A percentile compares a stretch with the other conserved stretches of the same genome.
Conservation (phyloP, 2,797 vertebrate genomes). For the Periophthalmus magnuspinnatus region DNA sequence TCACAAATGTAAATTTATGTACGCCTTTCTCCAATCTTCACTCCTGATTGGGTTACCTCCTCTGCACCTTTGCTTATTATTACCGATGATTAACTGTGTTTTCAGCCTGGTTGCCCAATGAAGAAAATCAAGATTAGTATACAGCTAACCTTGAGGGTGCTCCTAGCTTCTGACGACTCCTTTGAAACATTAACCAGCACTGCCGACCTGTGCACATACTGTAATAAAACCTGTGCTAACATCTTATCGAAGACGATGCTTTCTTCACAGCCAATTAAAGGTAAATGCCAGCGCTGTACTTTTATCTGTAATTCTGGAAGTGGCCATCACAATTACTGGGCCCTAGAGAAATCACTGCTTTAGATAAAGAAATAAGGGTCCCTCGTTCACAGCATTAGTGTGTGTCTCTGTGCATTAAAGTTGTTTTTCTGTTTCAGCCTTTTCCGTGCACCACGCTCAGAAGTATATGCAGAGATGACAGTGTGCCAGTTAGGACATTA, state of each 20-base stretch:
- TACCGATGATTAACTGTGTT: conserved; percentile 65
- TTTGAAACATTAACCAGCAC: conserved; percentile 48
- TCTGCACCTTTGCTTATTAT: conserved; percentile 59
- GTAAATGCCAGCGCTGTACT: conserved; percentile 32
- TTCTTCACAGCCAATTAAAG: conserved; percentile 50
- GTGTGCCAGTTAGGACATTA: conserved; percentile 43
- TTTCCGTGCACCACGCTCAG: conserved; percentile 22
- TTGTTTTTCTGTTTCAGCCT: conserved; percentile 21
- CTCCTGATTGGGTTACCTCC: conserved; percentile 59
- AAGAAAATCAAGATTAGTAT: conserved; percentile 31
- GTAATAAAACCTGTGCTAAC: conserved; percentile 37
- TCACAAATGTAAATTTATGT: conserved; percentile 65
- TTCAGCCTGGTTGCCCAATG: conserved; percentile 46
- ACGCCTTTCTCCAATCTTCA: conserved; percentile 64
- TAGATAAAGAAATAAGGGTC: conserved; percentile 23
- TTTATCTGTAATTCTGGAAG: conserved; percentile 39
- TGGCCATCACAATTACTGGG: conserved; percentile 41
- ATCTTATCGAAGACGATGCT: conserved; percentile 17
- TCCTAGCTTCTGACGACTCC: conserved; percentile 27
- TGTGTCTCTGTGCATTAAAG: conserved; percentile 22
- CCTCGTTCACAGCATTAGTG: conserved; percentile 27
- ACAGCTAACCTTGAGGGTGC: conserved; percentile 30
- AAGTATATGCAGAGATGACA: conserved; percentile 24
- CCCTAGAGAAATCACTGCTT: conserved; percentile 45
- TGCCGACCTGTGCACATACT: conserved; percentile 25